phyloP scores from a whole-genome alignment of 2,888 invertebrate genomes.

The Drosophila pseudotalamancana region DNA sequence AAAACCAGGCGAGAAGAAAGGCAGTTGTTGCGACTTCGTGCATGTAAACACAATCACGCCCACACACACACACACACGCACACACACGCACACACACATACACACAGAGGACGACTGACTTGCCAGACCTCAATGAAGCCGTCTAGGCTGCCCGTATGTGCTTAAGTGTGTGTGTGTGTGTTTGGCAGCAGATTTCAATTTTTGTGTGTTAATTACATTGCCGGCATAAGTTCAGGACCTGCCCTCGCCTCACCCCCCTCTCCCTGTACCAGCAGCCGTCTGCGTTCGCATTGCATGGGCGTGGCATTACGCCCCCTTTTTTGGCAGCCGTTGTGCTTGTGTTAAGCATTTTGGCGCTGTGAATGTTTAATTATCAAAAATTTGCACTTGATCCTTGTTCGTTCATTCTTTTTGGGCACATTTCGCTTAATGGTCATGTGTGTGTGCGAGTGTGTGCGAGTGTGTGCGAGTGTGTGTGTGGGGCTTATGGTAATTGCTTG shows the following conservation, averaged over 20 bases:
- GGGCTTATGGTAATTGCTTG: slow-evolving; percentile 66
- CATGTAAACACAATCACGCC: slow-evolving; percentile 58
- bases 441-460: slow-evolving; percentile 12
- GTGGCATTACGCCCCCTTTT: slow-evolving; percentile 40
- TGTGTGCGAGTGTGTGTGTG: slow-evolving; percentile 22
- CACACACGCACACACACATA: slow-evolving; percentile 17
- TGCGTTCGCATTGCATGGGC: slow-evolving; percentile 47
- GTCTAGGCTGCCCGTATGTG: slow-evolving; percentile 45
- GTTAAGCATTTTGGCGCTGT: slow-evolving; percentile 76
- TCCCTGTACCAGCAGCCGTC: background rate
- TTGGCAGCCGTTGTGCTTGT: slow-evolving; percentile 49
- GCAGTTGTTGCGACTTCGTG: slow-evolving; percentile 71
- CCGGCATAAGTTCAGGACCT: slow-evolving; percentile 64
- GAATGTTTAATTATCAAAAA: slow-evolving; percentile 78
- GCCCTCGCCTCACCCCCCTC: background rate
- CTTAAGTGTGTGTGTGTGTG: slow-evolving; percentile 30
- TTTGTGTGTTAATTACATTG: slow-evolving; percentile 77
- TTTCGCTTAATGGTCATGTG: slow-evolving; percentile 48
- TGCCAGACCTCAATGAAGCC: slow-evolving; percentile 71
- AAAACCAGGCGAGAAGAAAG: slow-evolving; percentile 34
- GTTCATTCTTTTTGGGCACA: slow-evolving; percentile 45
- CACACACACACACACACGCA: slow-evolving; percentile 27
- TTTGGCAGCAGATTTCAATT: slow-evolving; percentile 74
- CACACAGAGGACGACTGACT: slow-evolving; percentile 25
- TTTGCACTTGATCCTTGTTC: slow-evolving; percentile 74